Conservation (phyloP, 1,140 invertebrate genomes). For the Eurytemora carolleeae region DNA sequence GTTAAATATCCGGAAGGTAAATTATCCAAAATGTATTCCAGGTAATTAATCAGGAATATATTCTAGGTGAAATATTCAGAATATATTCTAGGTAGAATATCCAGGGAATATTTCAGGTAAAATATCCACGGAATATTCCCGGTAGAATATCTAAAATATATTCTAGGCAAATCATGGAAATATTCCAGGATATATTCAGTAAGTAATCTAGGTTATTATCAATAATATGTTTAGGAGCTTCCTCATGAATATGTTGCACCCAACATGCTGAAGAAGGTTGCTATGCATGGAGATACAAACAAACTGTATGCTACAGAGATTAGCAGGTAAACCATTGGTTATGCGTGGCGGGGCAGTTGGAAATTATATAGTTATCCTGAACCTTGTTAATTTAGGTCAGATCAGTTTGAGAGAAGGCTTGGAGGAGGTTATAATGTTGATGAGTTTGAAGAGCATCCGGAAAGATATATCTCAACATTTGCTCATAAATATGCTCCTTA, state of each 20-base stretch:
- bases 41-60: constrained; percentile 82
- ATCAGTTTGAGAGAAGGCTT: constrained; percentile 79
- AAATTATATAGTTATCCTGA: constrained; percentile 28
- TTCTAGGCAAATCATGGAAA: constrained; percentile 87
- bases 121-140: not conserved
- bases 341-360: constrained; percentile 55
- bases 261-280: constrained; percentile 79
- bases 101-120: not conserved
- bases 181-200: too few relatives aligned
- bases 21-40: constrained; percentile 43
- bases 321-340: not conserved
- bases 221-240: constrained; percentile 47
- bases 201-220: constrained; percentile 21
- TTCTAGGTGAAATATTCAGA: too few relatives aligned
- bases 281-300: constrained; percentile 71
- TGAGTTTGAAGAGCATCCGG: constrained; percentile 81
- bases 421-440: constrained; percentile 68
- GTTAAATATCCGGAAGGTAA: not conserved
- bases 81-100: constrained; percentile 23
- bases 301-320: constrained; percentile 19
- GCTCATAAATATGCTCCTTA: constrained; percentile 90
- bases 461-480: constrained; percentile 86
- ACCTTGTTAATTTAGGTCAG: constrained; percentile 23
- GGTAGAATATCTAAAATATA: constrained; percentile 36
- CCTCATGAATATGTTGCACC: constrained; percentile 94